Base-by-base conservation (phyloP, 2,113 vertebrate genomes). In the Camelus bactrianus region DNA sequence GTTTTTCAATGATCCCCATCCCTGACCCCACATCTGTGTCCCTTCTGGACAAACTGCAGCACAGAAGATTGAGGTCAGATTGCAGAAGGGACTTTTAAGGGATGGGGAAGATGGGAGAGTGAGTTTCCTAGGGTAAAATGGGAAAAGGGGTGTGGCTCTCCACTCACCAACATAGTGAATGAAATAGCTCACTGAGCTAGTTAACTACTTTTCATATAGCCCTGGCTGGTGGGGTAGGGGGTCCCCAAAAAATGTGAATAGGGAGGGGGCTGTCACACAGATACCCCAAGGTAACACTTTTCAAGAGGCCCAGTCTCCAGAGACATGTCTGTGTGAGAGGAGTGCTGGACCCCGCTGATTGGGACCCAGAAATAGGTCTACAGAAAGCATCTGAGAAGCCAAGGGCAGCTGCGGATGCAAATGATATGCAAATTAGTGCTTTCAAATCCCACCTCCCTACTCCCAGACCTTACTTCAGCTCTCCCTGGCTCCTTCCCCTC, bases 401-500 rank as follows among this genome's bases (percentile, higher is more conserved):
- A 48, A 62, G 79, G 86, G 88, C 65, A 90, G 89, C 96, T 86
- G 94, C 92, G 92, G 82, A 96, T 96, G 94, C 97, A 97, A 97
- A 98, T 96, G 96, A 97, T 97, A 98, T 98, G 98, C 97, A 98
- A 98, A 98, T 96, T 95, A 98, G 97, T 98, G 91, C 94, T 93
- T 97, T 98, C 97, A 79, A 64, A 62, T 42, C 76, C 91, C 77
- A 69, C 96, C 79, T 72, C 98, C 98, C 98, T 98, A 97, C 97
- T 97, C 91, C 98, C 98, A 98, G 98, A 98, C 98, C 96, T 96
- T 95, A 95, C 97, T 98, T 96, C 97, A 97, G 98, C 98, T 98
- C 98, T 89, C 73, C 83, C 42, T 87, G 88, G 93, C 80, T 97
- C 81, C 88, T 93, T 84, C 65, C 69, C n/a, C 64, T 97, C 76